A percentile compares a stretch with the other conserved stretches of the same genome.
Conservation (phyloP, 2,797 vertebrate species). For the Halcyon leucocephala region DNA sequence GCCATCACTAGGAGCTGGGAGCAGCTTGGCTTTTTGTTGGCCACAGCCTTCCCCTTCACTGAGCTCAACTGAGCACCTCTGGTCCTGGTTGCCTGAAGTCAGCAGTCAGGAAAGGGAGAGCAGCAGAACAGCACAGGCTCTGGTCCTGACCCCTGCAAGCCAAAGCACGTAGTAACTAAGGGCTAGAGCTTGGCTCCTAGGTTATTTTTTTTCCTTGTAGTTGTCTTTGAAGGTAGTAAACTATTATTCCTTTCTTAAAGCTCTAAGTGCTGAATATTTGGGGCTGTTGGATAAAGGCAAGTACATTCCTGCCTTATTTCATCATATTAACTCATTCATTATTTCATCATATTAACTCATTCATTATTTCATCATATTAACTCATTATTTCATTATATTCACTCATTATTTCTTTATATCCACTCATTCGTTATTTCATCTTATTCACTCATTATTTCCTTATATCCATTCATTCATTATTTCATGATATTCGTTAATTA, state of each 20-base stretch:
- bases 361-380: no score
- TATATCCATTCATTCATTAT: no score
- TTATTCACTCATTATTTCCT: background rate
- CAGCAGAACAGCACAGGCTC: background rate
- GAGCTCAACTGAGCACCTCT: background rate
- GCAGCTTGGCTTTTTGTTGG: background rate
- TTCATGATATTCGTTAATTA: background rate
- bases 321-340: background rate
- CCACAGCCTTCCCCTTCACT: background rate
- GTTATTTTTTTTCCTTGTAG: background rate
- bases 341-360: no score
- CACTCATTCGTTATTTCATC: background rate
- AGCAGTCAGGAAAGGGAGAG: rapidly evolving
- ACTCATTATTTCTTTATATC: no score
- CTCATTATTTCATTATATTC: no score
- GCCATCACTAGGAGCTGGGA: background rate
- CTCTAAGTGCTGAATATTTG: background rate
- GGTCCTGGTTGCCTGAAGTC: rapidly evolving
- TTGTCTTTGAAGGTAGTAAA: background rate
- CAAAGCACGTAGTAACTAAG: background rate
- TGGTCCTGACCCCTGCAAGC: background rate
- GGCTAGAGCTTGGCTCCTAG: background rate
- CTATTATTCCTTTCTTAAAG: background rate
- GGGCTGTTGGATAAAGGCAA: background rate
- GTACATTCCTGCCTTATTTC: background rate